Conservation (phyloP, 1,140 invertebrate species). For the Dryas iulia region DNA sequence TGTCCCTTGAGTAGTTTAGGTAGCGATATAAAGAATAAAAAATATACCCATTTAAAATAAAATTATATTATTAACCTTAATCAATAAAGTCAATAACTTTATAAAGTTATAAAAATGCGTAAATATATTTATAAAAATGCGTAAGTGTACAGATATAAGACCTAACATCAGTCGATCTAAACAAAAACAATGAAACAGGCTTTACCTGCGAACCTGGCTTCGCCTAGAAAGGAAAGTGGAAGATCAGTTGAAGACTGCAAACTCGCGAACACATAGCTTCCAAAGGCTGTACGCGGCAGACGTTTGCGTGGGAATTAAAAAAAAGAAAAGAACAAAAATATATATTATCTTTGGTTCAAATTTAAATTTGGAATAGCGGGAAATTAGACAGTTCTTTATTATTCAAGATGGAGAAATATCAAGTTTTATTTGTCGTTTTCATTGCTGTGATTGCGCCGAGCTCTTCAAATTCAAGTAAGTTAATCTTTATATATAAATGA, state of each 20-base stretch:
- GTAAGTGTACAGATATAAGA: background rate
- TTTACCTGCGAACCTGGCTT: constrained; percentile 17
- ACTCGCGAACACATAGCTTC: constrained; percentile 32
- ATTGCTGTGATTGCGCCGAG: constrained; percentile 50
- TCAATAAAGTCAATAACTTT: no score
- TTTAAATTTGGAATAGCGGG: constrained; percentile 6
- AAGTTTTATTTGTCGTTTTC: constrained; percentile 53
- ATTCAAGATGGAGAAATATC: constrained; percentile 48
- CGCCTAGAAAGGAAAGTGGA: constrained; percentile 29
- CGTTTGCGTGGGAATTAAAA: constrained; percentile 15
- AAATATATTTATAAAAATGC: background rate
- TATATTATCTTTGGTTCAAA: constrained; percentile 10
- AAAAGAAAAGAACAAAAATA: background rate
- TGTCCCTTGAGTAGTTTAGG: no score
- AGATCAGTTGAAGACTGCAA: constrained; percentile 14
- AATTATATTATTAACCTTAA: background rate
- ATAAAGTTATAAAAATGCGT: background rate
- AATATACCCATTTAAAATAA: no score
- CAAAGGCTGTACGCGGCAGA: constrained; percentile 24
- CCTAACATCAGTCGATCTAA: background rate
- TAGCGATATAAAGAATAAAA: no score
- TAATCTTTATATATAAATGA: constrained; percentile 41
- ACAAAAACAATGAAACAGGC: constrained; percentile 18
- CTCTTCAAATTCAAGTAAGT: constrained; percentile 70
- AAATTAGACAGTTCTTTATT: constrained; percentile 9